Evolutionary conservation across 1,140 invertebrate species (phyloP).

Genomic region (Amphibalanus amphitrite): DNA sequence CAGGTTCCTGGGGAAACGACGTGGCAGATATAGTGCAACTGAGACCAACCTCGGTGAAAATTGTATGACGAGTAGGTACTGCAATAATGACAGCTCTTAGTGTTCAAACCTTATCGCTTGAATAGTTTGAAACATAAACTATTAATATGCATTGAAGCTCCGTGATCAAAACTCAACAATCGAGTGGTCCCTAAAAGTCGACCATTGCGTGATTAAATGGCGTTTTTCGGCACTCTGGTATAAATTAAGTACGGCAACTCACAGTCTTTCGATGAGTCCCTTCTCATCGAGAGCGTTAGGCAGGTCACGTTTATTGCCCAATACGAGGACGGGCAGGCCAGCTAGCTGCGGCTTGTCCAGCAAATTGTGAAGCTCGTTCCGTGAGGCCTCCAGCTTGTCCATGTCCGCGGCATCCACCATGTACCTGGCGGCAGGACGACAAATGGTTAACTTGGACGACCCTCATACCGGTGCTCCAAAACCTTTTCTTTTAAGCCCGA

Average conservation of each 20-base stretch:
- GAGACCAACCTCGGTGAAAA: no score
- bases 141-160: no score
- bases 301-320: constrained; percentile 97
- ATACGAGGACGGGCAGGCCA: constrained; percentile 92
- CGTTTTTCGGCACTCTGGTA: not conserved
- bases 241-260: constrained; percentile 25
- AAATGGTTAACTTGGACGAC: no score
- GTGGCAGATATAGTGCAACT: constrained; percentile 2
- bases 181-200: no score
- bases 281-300: constrained; percentile 93
- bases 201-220: not conserved
- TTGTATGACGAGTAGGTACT: no score
- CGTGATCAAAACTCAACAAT: no score
- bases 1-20: constrained; percentile 64
- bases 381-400: constrained; percentile 94
- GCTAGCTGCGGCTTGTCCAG: constrained; percentile 93
- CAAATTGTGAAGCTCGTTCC: constrained; percentile 93
- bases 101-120: no score
- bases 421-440: constrained; percentile 50
- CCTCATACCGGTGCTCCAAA: no score
- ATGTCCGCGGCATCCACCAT: constrained; percentile 99
- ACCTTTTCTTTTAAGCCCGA: no score
- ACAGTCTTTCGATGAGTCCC: constrained; percentile 97
- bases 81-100: no score
- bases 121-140: no score